These are phyloP conservation scores for Aegithalos caudatus DNA, from an alignment of 2,113 vertebrate species.

Conservation along the genomic window DNA sequence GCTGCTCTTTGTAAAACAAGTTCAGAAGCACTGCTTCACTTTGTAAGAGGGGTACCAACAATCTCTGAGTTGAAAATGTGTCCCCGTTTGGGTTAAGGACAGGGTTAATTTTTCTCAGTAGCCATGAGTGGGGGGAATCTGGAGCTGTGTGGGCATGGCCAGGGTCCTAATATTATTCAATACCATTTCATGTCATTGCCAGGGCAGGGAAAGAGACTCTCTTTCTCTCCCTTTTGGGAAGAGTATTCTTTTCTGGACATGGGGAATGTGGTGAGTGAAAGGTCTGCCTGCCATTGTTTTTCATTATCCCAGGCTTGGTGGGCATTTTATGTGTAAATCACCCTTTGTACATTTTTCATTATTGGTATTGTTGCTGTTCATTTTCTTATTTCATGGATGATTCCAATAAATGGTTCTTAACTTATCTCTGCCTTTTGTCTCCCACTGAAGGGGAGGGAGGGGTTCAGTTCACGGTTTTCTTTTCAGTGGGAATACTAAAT, in stretches of 20 bases:
- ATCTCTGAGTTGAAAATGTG: not conserved
- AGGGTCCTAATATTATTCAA: not conserved
- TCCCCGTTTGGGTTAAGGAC: not conserved
- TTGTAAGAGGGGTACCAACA: not conserved
- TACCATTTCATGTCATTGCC: not conserved
- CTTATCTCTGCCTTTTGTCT: not conserved
- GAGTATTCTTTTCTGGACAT: not conserved
- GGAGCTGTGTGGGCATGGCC: not conserved
- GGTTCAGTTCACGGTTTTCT: not conserved
- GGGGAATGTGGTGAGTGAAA: fast-evolving
- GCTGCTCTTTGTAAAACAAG: not conserved
- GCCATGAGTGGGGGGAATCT: too few relatives aligned
- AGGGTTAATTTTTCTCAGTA: not conserved
- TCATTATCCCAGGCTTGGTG: not conserved
- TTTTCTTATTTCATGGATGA: not conserved
- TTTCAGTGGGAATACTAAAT: not conserved
- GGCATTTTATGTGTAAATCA: not conserved
- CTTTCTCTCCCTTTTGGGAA: not conserved
- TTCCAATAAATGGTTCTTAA: not conserved
- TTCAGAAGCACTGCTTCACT: not conserved
- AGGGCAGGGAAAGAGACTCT: not conserved
- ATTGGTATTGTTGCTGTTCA: not conserved
- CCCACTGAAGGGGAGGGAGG: not conserved
- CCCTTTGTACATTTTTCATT: not conserved
- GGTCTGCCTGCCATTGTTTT: not conserved